phyloP scores from a whole-genome alignment of 2,113 vertebrate species.

The Camelus bactrianus region DNA sequence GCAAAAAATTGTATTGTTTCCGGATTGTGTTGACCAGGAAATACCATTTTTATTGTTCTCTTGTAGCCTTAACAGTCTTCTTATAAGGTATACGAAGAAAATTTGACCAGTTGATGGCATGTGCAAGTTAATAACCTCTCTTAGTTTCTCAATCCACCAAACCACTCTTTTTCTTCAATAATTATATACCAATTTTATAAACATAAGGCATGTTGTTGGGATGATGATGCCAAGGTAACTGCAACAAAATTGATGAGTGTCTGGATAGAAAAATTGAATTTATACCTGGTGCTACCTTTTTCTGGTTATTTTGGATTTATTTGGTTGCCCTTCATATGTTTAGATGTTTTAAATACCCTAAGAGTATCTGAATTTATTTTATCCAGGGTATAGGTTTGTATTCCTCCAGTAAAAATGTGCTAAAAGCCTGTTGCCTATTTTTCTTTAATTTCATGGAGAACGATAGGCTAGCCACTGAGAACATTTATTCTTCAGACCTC shows the following conservation, averaged over 20 bases:
- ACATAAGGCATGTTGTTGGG: background rate
- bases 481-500: background rate
- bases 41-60: conserved; percentile 21
- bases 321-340: background rate
- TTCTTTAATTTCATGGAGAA: background rate
- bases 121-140: background rate
- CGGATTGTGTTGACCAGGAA: background rate
- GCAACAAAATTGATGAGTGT: background rate
- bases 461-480: background rate
- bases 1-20: background rate
- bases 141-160: background rate
- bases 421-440: background rate
- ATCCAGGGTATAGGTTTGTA: background rate
- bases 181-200: conserved; percentile 25
- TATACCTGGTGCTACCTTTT: background rate
- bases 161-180: background rate
- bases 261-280: background rate
- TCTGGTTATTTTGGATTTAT: background rate
- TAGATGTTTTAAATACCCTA: conserved; percentile 33
- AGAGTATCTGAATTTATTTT: conserved; percentile 18
- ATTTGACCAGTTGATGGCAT: background rate
- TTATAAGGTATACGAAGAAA: background rate
- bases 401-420: background rate
- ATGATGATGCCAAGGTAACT: background rate
- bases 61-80: background rate